Evolutionary conservation across 2,797 vertebrate genomes (phyloP).

Genomic region (Tokudaia tokunoshimensis): DNA sequence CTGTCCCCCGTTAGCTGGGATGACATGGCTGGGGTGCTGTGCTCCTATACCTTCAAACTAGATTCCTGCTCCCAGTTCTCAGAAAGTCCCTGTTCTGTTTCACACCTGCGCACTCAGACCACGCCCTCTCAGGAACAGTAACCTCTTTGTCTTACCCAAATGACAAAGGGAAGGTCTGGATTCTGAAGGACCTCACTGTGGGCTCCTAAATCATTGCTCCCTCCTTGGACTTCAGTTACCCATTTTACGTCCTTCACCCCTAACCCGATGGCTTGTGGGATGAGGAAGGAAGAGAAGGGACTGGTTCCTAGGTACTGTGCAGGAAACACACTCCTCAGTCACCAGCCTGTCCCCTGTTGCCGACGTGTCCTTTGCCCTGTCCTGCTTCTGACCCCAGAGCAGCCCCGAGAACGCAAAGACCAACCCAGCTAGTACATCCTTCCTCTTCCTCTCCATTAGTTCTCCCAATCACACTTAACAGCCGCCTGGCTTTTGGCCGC

Average conservation of each 20-base stretch:
- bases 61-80: neutral
- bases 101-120: neutral
- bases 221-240: neutral
- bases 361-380: neutral
- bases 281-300: neutral
- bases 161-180: neutral
- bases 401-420: neutral
- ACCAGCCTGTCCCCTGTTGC: neutral
- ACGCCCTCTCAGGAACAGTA: neutral
- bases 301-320: neutral
- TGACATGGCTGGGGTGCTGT: neutral
- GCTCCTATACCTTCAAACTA: neutral
- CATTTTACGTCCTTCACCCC: neutral
- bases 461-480: slow-evolving; percentile 87
- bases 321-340: neutral
- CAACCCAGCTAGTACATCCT: slow-evolving; percentile 68
- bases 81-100: neutral
- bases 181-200: neutral
- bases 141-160: neutral
- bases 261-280: neutral
- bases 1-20: neutral
- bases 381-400: neutral
- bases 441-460: slow-evolving; percentile 86
- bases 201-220: neutral
- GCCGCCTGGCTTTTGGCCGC: slow-evolving; percentile 86